Evolutionary conservation across 2,797 vertebrate genomes (phyloP), one percentile per base, ranked within the genome.

Genomic region (Poeciliopsis paucimaculata): DNA sequence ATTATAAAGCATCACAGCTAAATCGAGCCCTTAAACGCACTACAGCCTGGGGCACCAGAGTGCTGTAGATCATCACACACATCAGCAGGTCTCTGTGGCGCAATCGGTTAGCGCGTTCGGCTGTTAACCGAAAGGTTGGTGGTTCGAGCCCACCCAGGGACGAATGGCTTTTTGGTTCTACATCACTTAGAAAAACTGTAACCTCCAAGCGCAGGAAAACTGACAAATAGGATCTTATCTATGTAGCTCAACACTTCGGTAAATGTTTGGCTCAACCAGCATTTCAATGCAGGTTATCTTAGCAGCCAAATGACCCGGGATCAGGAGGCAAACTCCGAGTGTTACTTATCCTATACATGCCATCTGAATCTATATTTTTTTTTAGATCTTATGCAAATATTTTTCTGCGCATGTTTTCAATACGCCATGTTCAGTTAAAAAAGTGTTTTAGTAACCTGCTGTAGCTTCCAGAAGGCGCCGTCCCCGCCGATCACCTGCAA

Each of bases 141-240:
- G 72, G 72, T 74, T 74, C 72, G 12, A 74, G 72, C 72, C 72
- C 72, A 74, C 72, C 72, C 72, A 74, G 72, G 72, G 72, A 74
- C 72, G 47, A 2, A 0, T 23, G 4, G 20, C 34, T 41, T 68
- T 68, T 68, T 41, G 10, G 20, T 5, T 41, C 36, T 5, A 26
- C 1, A 41, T 10, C 18, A 12, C 34, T 41, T 12, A 41, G 8
- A 23, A 5, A 66, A 66, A 66, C 31, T 18, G 15, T 1, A 36
- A 62, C 60, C 16, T 36, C 60, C 31, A 34, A 16, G 28, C 31
- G 2, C 15, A 8, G 15, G 18, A 34, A 10, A 64, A 64, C 8
- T 34, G 16, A 23, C 39, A 16, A 41, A 41, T 12, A 41, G 1
- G 6, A 36, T 64, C 16, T 64, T 41, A 26, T 41, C 20, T 68